Conservation (phyloP, 2,113 vertebrate genomes). For the Pipra filicauda region DNA sequence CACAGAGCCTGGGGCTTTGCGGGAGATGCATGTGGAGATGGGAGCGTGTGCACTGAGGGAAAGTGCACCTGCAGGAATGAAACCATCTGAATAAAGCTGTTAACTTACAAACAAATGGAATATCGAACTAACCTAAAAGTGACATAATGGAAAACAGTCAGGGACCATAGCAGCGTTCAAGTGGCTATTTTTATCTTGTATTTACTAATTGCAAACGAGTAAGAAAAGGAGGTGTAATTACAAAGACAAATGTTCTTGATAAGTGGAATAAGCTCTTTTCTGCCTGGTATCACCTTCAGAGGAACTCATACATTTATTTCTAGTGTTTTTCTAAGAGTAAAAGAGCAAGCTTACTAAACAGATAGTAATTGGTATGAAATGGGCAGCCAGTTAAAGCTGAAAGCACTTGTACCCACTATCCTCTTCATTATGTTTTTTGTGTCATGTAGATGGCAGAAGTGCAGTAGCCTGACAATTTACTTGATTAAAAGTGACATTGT, state of each 20-base stretch:
- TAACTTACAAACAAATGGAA: neutral
- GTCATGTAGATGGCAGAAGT: neutral
- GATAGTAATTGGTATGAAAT: conserved; percentile 33
- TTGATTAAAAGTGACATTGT: conserved; percentile 65
- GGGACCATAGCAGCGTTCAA: neutral
- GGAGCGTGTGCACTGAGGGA: neutral
- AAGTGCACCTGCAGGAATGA: neutral
- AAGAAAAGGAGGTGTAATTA: conserved; percentile 25
- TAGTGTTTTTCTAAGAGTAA: neutral
- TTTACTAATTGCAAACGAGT: conserved; percentile 27
- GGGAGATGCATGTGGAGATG: neutral
- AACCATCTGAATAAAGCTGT: neutral
- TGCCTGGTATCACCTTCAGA: neutral
- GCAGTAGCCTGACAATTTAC: conserved; percentile 37
- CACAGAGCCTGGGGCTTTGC: neutral
- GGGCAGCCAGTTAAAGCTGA: conserved; percentile 11
- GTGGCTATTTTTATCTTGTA: conserved; percentile 15
- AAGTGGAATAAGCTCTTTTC: conserved; percentile 25
- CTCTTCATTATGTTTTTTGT: neutral
- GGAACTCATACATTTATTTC: neutral
- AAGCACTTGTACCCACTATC: neutral
- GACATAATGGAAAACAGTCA: neutral
- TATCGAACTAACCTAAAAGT: neutral
- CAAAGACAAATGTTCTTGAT: conserved; percentile 12
- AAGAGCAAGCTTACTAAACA: neutral